These are phyloP conservation scores for Geotrypetes seraphini DNA, from an alignment of 2,797 vertebrate genomes.

Conservation along the genomic window DNA sequence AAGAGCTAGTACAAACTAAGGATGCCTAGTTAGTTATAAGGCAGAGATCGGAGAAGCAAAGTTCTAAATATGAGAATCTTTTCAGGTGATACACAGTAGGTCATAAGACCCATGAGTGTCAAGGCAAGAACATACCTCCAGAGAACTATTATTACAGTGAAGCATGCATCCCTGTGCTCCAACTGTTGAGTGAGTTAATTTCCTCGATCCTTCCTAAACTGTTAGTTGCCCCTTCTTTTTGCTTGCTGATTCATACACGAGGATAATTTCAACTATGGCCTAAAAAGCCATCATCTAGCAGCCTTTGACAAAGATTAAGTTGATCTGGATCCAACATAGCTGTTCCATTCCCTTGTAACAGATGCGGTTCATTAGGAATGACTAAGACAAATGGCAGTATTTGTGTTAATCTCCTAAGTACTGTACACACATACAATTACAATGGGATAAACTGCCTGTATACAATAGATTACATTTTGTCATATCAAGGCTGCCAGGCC, in stretches of 20 bases:
- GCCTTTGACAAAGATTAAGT: not conserved
- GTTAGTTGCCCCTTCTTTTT: not conserved
- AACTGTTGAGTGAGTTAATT: no score
- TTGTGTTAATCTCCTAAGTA: constrained; percentile 9
- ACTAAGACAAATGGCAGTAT: constrained; percentile 16
- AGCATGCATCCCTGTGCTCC: no score
- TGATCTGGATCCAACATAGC: constrained; percentile 14
- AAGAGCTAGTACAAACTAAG: no score
- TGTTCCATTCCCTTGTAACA: constrained; percentile 15
- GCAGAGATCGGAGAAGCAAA: no score
- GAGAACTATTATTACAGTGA: no score
- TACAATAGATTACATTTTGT: not conserved
- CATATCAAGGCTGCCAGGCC: not conserved
- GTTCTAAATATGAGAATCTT: no score
- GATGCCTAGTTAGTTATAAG: no score
- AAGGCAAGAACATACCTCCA: no score
- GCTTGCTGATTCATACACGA: not conserved
- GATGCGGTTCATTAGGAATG: constrained; percentile 15
- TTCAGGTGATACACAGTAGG: no score
- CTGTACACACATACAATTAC: not conserved
- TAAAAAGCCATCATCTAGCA: fast-evolving
- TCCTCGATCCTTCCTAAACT: fast-evolving
- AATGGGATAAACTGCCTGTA: not conserved
- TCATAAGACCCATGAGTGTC: no score
- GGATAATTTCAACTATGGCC: not conserved